Evolutionary conservation across 1,140 invertebrate genomes (phyloP), one percentile per base, ranked within the genome.

Genomic region (Gonatopus flavifemur): DNA sequence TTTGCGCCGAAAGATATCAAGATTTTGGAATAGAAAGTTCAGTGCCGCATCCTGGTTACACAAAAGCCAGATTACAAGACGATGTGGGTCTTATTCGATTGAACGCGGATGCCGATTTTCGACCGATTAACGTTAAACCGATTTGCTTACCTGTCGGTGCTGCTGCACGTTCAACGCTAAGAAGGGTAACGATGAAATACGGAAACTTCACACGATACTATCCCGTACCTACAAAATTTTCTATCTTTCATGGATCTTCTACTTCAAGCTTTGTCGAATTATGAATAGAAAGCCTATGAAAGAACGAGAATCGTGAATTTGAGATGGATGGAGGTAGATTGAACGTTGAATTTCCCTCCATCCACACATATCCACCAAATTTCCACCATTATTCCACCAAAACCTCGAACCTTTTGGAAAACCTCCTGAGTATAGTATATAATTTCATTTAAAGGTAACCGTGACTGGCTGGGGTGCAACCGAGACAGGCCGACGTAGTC

Each of bases 11-110:
- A 8, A 76, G 66, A 37, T 76, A 80, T 20, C 80, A 87, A 73
- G 83, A 87, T 55, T 79, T 86, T 16, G 44, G 57, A 2, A 77
- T 87, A 13, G 82, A 83, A 15, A 66, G 70, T 55, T 49, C 78
- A 1, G 76, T 83, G 7, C 57, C 71, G 0, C 86, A 88, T 72
- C 78, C 80, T 0, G 55, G 76, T 0, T 89, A 83, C 55, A 66
- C 60, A 12, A 66, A 54, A 2, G 52, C 69, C 0, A 74, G 44
- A 2, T 62, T 81, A 2, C 67, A 70, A 24, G 82, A 87, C 57
- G 86, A 88, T 54, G 84, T 89, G 40, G 86, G 80, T 2, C 61
- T 89, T 2, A 71, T 88, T 32, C 76, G 84, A 59, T 66, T 87
- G 0, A 58, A 72, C 0, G 47, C 62, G 37, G 66, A 77, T 3